A percentile compares a stretch with the other conserved stretches of the same genome.
Evolutionary conservation across 30 jellyfish, hydroid and myxozoan species (phyloP).

Genomic region (Hydra vulgaris): DNA sequence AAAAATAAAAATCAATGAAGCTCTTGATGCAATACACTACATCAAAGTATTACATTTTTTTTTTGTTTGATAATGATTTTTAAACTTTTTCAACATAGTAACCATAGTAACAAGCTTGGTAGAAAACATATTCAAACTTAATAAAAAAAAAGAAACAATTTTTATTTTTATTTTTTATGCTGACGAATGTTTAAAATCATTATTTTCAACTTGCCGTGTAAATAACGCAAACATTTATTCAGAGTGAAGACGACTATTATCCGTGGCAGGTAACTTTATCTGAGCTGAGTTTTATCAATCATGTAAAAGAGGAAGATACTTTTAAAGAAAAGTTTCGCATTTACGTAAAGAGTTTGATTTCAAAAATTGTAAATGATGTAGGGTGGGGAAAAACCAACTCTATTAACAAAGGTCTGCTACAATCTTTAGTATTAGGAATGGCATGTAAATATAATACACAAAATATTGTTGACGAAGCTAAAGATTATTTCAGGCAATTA

Average conservation of each 20-base stretch:
- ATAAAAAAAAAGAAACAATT: too few species aligned
- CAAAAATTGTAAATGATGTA: background rate
- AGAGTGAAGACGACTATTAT: slow-evolving; percentile 27
- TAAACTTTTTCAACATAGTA: background rate
- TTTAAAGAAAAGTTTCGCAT: background rate
- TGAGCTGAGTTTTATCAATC: background rate
- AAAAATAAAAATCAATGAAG: slow-evolving; percentile 19
- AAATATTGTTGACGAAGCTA: slow-evolving; percentile 4
- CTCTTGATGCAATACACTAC: slow-evolving; percentile 40
- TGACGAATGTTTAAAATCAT: too few species aligned
- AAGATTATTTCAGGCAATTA: slow-evolving; percentile 7
- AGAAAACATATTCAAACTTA: too few species aligned
- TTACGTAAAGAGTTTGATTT: slow-evolving; percentile 3
- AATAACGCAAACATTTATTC: too few species aligned
- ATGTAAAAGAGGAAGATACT: background rate
- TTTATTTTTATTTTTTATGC: too few species aligned
- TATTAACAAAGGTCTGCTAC: slow-evolving; percentile 9
- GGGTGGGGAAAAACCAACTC: slow-evolving; percentile 18
- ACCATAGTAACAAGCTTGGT: background rate
- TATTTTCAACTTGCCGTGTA: background rate
- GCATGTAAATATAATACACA: slow-evolving; percentile 3
- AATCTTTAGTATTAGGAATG: slow-evolving; percentile 6
- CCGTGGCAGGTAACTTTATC: slow-evolving; percentile 19
- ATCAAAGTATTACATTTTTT: slow-evolving; percentile 9
- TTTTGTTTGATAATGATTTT: background rate